phyloP scores from a whole-genome alignment of 2,113 vertebrate genomes.

The Fulica atra region DNA sequence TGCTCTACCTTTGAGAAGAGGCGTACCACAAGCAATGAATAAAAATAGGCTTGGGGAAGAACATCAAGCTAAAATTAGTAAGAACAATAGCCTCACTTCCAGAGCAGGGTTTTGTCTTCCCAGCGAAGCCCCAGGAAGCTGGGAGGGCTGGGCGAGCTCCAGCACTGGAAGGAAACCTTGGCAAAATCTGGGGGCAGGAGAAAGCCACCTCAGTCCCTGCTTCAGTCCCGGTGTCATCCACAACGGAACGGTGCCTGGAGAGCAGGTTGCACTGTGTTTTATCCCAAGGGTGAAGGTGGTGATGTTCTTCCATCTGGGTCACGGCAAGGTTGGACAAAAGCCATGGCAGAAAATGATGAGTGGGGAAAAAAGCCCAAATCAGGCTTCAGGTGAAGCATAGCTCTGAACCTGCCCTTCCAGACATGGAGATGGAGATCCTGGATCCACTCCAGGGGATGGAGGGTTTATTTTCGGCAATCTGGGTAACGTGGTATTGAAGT shows the following conservation, averaged over 20 bases:
- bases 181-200: not conserved
- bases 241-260: accelerated
- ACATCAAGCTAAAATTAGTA: conserved; percentile 66
- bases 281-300: accelerated
- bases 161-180: not conserved
- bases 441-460: not conserved
- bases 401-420: not conserved
- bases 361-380: not conserved
- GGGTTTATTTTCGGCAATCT: not conserved
- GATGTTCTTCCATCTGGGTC: not conserved
- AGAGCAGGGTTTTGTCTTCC: conserved; percentile 57
- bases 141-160: conserved; percentile 37
- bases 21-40: conserved; percentile 64
- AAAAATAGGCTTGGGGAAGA: conserved; percentile 61
- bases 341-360: accelerated
- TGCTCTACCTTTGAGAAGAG: conserved; percentile 62
- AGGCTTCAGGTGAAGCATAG: not conserved
- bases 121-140: conserved; percentile 44
- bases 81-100: conserved; percentile 59
- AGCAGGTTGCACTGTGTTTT: accelerated
- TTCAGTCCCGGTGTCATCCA: accelerated
- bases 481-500: not conserved
- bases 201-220: accelerated
- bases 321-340: not conserved
- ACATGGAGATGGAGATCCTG: not conserved